A percentile compares a stretch with the other conserved stretches of the same genome.
Evolutionary conservation across 2,888 invertebrate genomes (phyloP).

Genomic region (Melipona bicolor): DNA sequence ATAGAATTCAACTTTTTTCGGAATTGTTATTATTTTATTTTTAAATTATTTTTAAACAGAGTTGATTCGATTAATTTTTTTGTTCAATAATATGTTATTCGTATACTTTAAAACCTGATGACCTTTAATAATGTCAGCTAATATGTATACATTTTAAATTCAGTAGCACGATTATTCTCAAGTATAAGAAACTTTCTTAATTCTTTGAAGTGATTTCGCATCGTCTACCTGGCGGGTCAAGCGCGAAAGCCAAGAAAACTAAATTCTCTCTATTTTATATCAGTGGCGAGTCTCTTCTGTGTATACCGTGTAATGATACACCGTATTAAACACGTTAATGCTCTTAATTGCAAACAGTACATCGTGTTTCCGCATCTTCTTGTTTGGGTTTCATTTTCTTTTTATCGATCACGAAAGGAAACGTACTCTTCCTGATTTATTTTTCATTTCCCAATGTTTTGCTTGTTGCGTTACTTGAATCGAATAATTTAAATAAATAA

Average conservation of each 20-base stretch:
- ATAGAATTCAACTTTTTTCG: too few relatives aligned
- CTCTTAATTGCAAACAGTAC: slow-evolving; percentile 3
- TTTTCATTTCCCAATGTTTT: too few relatives aligned
- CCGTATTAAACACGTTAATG: slow-evolving; percentile 28
- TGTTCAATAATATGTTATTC: too few relatives aligned
- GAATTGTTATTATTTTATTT: too few relatives aligned
- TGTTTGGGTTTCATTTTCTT: neutral
- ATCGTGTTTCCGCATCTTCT: neutral
- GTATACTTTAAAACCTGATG: too few relatives aligned
- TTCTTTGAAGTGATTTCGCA: neutral
- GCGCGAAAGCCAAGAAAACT: neutral
- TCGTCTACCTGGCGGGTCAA: neutral
- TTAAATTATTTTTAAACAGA: too few relatives aligned
- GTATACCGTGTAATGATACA: slow-evolving; percentile 1
- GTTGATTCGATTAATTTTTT: too few relatives aligned
- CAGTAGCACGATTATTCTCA: neutral
- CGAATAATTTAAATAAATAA: too few relatives aligned
- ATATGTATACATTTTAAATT: neutral
- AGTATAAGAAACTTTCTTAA: neutral
- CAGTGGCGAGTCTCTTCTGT: neutral
- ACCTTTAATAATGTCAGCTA: neutral
- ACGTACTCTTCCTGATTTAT: neutral
- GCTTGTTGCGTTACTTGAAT: too few relatives aligned
- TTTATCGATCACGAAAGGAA: neutral
- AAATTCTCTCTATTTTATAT: neutral